Evolutionary conservation across 2,113 vertebrate genomes (phyloP), one percentile per base, ranked within the genome.

Genomic region (Acanthochromis polyacanthus): DNA sequence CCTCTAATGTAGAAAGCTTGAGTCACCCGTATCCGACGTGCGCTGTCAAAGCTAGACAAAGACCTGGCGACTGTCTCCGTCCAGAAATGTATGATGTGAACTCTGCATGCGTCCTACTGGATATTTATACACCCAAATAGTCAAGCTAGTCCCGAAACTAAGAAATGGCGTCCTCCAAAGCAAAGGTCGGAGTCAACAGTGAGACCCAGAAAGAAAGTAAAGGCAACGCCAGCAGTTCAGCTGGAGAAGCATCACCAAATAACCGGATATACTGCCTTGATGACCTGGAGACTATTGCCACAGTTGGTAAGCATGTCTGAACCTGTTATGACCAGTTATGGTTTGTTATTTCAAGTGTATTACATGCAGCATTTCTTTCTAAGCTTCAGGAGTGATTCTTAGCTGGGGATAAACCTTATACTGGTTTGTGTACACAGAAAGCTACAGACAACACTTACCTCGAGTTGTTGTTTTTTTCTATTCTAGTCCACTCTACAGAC

Each of bases 231-330:
- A 40, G 80, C 84, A 76, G 65, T 20, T 83, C 76, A 9, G 79
- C 53, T 40, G 91, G 75, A n/a, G 92, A 92, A 14, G 80, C 92
- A 0, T 16, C 92, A 0, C 50, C 87, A 0, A 85, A 89, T 11
- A 78, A 55, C 75, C 82, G 93, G 59, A 82, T 56, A 0, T 96
- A 94, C 57, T 61, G 88, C 20, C 94, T 97, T 5, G 96, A 97
- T 19, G 96, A 97, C 22, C 90, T 97, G 88, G 95, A 97, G 83
- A 97, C 95, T 5, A 75, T 97, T 9, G 96, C 97, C 30, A 96
- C 96, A 0, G 96, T 97, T 12, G 97, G 96, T 97, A 89, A 96
- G 97, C 94, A n/a, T 52, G 17, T 16, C 28, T 15, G 19, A 19
- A 5, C 6, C 19, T n/a, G n/a, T 4, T 46, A 17, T 46, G 45